Percentiles rank a stretch among this genome's conserved stretches.
phyloP scores from a whole-genome alignment of 2,113 vertebrate species.

The Megaceryle maxima region DNA sequence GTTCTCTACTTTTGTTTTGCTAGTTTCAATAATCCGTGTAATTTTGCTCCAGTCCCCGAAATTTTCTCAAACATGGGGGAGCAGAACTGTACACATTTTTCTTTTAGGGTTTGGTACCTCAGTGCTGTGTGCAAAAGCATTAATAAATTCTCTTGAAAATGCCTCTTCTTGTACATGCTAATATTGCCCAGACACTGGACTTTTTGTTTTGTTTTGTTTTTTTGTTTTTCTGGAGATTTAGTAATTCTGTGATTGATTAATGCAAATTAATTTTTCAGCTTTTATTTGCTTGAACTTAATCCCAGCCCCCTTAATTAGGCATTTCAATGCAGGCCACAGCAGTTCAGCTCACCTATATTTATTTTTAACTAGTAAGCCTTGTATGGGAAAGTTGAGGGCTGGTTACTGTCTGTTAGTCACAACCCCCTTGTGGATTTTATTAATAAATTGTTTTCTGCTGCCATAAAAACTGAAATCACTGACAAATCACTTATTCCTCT shows the following conservation, averaged over 20 bases:
- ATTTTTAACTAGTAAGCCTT: not conserved
- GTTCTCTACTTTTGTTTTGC: not conserved
- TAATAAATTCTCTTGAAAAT: not conserved
- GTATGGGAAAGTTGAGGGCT: not conserved
- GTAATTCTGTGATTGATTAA: not conserved
- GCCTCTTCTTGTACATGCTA: not conserved
- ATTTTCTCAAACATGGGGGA: not conserved
- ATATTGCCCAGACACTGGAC: not conserved
- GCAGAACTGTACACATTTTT: not conserved
- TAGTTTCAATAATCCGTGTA: not conserved
- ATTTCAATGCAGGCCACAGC: not conserved
- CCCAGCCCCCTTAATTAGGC: not conserved
- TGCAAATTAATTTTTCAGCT: not conserved
- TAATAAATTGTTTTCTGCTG: not conserved
- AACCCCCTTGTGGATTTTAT: not conserved
- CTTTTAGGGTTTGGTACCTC: not conserved
- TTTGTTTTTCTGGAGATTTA: not conserved
- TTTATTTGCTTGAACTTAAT: conserved; percentile 17
- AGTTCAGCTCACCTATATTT: conserved; percentile 15
- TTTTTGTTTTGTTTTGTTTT: not conserved
- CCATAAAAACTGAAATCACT: not conserved
- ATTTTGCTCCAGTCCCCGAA: not conserved
- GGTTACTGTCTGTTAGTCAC: not conserved
- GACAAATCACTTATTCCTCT: not conserved
- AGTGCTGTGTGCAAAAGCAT: not conserved